Conservation (phyloP, 2,888 invertebrate genomes). For the Pyrochroa serraticornis region DNA sequence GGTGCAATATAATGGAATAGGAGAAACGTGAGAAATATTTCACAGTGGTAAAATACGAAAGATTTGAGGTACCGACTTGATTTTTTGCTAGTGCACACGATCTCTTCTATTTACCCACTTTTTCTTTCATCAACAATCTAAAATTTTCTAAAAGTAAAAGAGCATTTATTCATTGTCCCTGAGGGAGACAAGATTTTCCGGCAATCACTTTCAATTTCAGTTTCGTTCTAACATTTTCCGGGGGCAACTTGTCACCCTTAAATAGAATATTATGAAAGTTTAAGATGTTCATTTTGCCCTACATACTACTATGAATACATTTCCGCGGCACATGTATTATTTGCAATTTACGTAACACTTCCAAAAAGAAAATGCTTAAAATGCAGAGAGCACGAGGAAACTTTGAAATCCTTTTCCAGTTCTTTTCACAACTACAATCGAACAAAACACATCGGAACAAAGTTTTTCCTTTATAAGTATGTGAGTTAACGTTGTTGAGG, state of each 20-base stretch:
- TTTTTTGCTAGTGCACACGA: no score
- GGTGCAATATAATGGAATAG: no score
- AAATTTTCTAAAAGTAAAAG: no score
- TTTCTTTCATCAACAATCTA: no score
- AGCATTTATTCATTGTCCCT: no score
- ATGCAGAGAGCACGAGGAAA: constrained; percentile 26
- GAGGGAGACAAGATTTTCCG: constrained; percentile 3
- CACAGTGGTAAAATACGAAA: no score
- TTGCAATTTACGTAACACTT: constrained; percentile 20
- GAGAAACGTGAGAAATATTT: no score
- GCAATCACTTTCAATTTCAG: not conserved
- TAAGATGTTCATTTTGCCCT: constrained; percentile 4
- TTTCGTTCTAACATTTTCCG: constrained; percentile 2
- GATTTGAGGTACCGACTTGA: no score
- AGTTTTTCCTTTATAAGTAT: constrained; percentile 13
- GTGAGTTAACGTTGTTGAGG: constrained; percentile 7
- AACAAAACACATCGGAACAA: constrained; percentile 23
- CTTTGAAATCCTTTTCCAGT: constrained; percentile 25
- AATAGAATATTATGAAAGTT: constrained; percentile 12
- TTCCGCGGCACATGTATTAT: constrained; percentile 16
- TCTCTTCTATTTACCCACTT: no score
- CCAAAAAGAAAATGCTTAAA: constrained; percentile 18
- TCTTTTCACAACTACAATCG: constrained; percentile 14
- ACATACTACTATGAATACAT: constrained; percentile 11
- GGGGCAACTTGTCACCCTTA: not conserved